Conservation (phyloP, 2,888 invertebrate genomes). For the Andrena camellia region DNA sequence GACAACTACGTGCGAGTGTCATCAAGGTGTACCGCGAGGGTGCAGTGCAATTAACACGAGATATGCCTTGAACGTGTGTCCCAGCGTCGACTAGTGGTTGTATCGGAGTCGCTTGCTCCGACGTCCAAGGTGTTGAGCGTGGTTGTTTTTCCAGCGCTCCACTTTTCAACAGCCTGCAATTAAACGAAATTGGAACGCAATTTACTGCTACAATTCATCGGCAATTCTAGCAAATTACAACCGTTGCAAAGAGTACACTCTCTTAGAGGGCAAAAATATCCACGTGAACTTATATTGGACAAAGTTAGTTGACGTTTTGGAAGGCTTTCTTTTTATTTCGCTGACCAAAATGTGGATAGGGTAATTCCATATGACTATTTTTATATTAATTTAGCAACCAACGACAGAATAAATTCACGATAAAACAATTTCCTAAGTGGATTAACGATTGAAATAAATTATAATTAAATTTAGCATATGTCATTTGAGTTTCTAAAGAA, state of each 20-base stretch:
- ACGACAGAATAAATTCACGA: too few relatives aligned
- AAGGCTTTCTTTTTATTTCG: too few relatives aligned
- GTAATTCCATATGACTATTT: too few relatives aligned
- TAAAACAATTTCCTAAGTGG: too few relatives aligned
- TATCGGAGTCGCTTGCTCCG: slow-evolving; percentile 29
- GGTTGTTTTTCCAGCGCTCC: slow-evolving; percentile 7
- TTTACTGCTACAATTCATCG: not conserved
- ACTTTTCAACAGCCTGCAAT: slow-evolving; percentile 19
- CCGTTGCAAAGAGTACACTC: not conserved
- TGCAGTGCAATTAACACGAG: slow-evolving; percentile 62
- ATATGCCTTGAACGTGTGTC: slow-evolving; percentile 44
- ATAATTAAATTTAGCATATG: not conserved
- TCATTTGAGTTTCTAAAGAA: not conserved
- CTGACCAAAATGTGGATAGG: too few relatives aligned
- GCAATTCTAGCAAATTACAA: slow-evolving; percentile 1
- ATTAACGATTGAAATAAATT: too few relatives aligned
- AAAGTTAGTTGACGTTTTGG: too few relatives aligned
- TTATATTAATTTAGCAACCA: too few relatives aligned
- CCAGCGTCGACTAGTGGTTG: slow-evolving; percentile 32
- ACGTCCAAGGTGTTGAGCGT: slow-evolving; percentile 16
- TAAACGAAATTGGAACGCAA: not conserved
- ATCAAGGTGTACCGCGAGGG: slow-evolving; percentile 57
- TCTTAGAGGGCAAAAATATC: too few relatives aligned
- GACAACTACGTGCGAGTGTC: slow-evolving; percentile 59
- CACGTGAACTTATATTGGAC: too few relatives aligned